Percentiles rank a stretch among this genome's conserved stretches.
Conservation (phyloP, 2,797 vertebrate genomes). For the Uromys caudimaculatus region DNA sequence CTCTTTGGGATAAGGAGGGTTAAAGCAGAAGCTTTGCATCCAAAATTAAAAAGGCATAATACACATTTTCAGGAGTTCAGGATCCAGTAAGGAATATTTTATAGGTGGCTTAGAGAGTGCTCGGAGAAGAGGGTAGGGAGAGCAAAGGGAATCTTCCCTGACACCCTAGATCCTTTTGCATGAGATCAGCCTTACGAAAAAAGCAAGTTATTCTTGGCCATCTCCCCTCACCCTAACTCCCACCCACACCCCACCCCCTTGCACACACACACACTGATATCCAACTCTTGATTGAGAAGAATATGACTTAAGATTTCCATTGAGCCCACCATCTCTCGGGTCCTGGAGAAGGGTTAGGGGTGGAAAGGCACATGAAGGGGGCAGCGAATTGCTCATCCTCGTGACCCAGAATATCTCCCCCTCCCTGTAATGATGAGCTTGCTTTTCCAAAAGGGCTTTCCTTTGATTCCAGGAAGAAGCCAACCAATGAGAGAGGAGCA, state of each 20-base stretch:
- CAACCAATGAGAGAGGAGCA: conserved; percentile 74
- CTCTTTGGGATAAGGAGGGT: conserved; percentile 5
- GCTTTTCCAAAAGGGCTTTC: conserved; percentile 79
- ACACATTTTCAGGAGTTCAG: conserved; percentile 47
- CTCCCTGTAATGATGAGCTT: conserved; percentile 68
- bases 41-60: conserved; percentile 29
- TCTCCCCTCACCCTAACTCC: conserved; percentile 75
- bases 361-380: conserved; percentile 55
- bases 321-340: conserved; percentile 52
- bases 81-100: conserved; percentile 68
- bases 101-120: conserved; percentile 57
- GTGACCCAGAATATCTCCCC: conserved; percentile 78
- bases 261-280: conserved; percentile 11
- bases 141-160: conserved; percentile 74
- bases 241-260: conserved; percentile 61
- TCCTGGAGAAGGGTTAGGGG: conserved; percentile 57
- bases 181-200: conserved; percentile 90
- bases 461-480: conserved; percentile 73
- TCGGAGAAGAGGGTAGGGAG: conserved; percentile 2
- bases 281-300: conserved; percentile 62
- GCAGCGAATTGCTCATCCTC: conserved; percentile 63
- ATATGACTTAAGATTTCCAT: conserved; percentile 70
- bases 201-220: conserved; percentile 90
- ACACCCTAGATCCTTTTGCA: conserved; percentile 85
- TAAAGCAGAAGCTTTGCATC: conserved; percentile 2